A percentile compares a stretch with the other conserved stretches of the same genome.
These are phyloP conservation scores for Tenthredo notha DNA, from an alignment of 2,888 invertebrate genomes.

Conservation along the genomic window DNA sequence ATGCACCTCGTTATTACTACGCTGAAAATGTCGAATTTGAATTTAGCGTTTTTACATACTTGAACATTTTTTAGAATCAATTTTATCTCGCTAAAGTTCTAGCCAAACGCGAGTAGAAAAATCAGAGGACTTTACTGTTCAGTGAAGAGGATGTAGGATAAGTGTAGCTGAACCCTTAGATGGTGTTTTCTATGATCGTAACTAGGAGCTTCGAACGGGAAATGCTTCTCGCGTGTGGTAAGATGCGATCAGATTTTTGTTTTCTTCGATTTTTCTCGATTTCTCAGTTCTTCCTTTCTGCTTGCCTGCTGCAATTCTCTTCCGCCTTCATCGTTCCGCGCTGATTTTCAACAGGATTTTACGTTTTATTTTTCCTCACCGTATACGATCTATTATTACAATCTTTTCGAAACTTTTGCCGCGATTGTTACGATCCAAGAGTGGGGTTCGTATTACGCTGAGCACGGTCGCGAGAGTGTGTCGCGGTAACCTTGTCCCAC, in stretches of 20 bases:
- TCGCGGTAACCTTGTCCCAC: slow-evolving; percentile 24
- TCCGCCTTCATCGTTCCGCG: slow-evolving; percentile 5
- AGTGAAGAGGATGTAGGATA: background rate
- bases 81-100: background rate
- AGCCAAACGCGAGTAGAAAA: background rate
- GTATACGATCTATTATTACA: slow-evolving; percentile 36
- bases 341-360: slow-evolving; percentile 25
- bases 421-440: slow-evolving; percentile 35
- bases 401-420: slow-evolving; percentile 37
- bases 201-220: background rate
- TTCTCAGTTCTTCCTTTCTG: background rate
- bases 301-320: slow-evolving; percentile 15
- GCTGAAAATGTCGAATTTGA: background rate
- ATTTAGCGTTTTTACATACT: background rate
- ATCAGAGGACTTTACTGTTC: background rate
- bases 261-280: background rate
- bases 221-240: background rate
- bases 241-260: background rate
- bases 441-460: slow-evolving; percentile 8
- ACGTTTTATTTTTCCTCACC: slow-evolving; percentile 1
- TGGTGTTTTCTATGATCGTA: background rate
- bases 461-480: background rate
- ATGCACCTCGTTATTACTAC: background rate
- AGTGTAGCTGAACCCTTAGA: background rate
- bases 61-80: background rate